phyloP scores from a whole-genome alignment of 2,797 vertebrate species.

The Acropternis orthonyx region DNA sequence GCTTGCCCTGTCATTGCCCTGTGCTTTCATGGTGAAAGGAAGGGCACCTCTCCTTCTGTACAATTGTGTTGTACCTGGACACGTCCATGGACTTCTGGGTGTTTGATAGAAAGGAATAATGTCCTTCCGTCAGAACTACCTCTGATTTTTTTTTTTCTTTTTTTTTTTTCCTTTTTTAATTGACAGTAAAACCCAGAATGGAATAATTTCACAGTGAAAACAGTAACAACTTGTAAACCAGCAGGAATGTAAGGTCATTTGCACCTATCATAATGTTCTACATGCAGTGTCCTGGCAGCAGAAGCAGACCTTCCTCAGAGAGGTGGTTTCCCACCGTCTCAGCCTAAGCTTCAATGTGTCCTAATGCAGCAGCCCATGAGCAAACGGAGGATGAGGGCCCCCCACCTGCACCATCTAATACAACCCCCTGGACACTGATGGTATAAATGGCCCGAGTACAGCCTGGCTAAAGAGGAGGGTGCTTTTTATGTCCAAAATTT shows the following conservation, averaged over 20 bases:
- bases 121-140: neutral
- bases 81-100: accelerated
- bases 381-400: accelerated
- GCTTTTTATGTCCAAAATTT: neutral
- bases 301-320: neutral
- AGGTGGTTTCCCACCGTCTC: neutral
- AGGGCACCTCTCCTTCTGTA: neutral
- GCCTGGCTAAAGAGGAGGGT: neutral
- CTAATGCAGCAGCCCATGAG: neutral
- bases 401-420: neutral
- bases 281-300: neutral
- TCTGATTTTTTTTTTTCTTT: neutral
- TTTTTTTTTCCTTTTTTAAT: neutral
- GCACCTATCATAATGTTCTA: neutral
- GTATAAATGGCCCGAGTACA: neutral
- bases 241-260: neutral
- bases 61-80: neutral
- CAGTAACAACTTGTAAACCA: neutral
- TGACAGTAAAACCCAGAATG: neutral
- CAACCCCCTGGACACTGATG: accelerated
- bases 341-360: neutral
- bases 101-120: neutral
- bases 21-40: neutral
- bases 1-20: neutral
- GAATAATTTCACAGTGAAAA: neutral